Conservation (phyloP, 2,797 vertebrate genomes). For the Pitangus sulphuratus region DNA sequence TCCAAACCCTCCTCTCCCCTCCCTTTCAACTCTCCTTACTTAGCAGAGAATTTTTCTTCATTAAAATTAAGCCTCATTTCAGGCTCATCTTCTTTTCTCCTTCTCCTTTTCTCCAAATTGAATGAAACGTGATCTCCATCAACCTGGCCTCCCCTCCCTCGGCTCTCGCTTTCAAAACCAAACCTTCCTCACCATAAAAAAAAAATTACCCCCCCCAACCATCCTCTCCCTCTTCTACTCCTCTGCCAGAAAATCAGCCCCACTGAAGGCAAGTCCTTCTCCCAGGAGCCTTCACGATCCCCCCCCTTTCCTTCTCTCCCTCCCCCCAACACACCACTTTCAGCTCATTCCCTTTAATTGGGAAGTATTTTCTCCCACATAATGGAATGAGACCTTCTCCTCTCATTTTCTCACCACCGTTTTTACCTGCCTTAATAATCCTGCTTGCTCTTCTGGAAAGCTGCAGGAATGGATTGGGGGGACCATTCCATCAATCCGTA, state of each 20-base stretch:
- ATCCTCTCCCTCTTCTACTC: not conserved
- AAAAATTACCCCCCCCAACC: not conserved
- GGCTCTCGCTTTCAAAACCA: slow-evolving; percentile 51
- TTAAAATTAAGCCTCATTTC: slow-evolving; percentile 79
- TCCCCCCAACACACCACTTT: not conserved
- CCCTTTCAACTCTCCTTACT: slow-evolving; percentile 72
- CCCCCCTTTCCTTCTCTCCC: not conserved
- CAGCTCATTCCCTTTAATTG: slow-evolving; percentile 39
- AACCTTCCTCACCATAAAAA: slow-evolving; percentile 1
- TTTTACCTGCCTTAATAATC: slow-evolving; percentile 19
- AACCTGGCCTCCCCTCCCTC: slow-evolving; percentile 43
- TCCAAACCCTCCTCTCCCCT: slow-evolving; percentile 56
- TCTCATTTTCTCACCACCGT: not conserved
- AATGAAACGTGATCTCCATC: slow-evolving; percentile 60
- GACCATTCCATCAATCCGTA: not conserved
- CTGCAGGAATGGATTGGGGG: not conserved
- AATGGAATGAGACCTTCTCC: slow-evolving; percentile 33
- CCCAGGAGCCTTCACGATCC: not conserved
- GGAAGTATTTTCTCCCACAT: slow-evolving; percentile 33
- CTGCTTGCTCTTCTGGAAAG: not conserved
- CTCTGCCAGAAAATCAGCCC: not conserved
- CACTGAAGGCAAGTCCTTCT: not conserved
- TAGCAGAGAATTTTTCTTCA: slow-evolving; percentile 74
- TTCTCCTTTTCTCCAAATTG: slow-evolving; percentile 68
- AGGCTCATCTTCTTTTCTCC: slow-evolving; percentile 72